A percentile compares a stretch with the other conserved stretches of the same genome.
Evolutionary conservation across 2,797 vertebrate genomes (phyloP).

Genomic region (Discoglossus pictus): DNA sequence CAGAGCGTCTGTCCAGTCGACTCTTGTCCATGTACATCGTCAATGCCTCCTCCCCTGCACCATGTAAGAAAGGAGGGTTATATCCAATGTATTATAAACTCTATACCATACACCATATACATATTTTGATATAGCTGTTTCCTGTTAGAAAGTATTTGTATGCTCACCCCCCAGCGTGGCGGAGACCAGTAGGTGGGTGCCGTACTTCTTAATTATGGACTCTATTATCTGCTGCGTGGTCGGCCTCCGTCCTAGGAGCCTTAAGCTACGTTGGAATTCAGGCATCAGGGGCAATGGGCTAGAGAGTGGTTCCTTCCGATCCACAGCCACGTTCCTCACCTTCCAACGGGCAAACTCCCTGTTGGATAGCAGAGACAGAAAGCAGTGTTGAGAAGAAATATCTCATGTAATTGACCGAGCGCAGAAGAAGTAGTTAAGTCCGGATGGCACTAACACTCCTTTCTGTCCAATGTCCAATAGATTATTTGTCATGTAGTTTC

Average conservation of each 20-base stretch:
- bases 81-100: neutral
- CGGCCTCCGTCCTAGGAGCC: slow-evolving; percentile 93
- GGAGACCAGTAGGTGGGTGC: slow-evolving; percentile 97
- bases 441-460: no score
- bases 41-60: slow-evolving; percentile 92
- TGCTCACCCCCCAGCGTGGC: slow-evolving; percentile 96
- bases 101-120: neutral
- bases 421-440: no score
- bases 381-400: no score
- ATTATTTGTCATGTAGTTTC: no score
- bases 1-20: slow-evolving; percentile 91
- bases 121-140: no score
- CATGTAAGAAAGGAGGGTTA: slow-evolving; percentile 39
- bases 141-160: neutral
- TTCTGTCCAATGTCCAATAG: no score
- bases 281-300: slow-evolving; percentile 96
- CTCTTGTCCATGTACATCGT: slow-evolving; percentile 99
- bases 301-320: slow-evolving; percentile 90
- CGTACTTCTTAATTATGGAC: slow-evolving; percentile 99
- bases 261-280: slow-evolving; percentile 95
- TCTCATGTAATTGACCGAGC: no score
- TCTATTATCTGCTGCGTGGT: slow-evolving; percentile 98
- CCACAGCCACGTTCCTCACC: slow-evolving; percentile 99
- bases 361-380: neutral
- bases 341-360: slow-evolving; percentile 99